Base-by-base conservation (phyloP, 64 coral and sea anemone species). In the Exaiptasia diaphana region DNA sequence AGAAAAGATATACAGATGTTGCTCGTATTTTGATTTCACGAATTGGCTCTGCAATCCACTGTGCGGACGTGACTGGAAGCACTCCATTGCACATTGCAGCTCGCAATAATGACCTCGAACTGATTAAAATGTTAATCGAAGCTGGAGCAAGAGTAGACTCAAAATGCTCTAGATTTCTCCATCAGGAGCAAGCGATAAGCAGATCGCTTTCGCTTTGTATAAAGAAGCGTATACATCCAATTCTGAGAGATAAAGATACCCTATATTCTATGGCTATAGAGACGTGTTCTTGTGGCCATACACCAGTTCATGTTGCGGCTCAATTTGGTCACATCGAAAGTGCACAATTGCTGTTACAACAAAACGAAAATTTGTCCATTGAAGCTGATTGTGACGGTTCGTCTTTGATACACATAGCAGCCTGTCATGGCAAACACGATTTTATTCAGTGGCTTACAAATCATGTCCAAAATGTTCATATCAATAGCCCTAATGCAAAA, bases 371-470 rank as follows among this genome's bases (percentile, higher is more conserved):
- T 26, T 49, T 46, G 2, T 11, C 42, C 1, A 61, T 3, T 23
- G 60, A 25, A 1, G 41, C 12, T 5, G 53, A 80, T 14, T 80
- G 75, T 48, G 10, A 46, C 5, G 85, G 64, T 25, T 62, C 75
- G 2, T 67, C 64, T 20, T 50, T 60, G 22, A 46, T 88, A 59
- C 85, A 79, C 42, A n/a, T 79, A 36, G 85, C 85, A 32, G 85
- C 85, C 15, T 88, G 85, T 39, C 74, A 80, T 18, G 85, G 75
- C n/a, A n/a, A n/a, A n/a, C n/a, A n/a, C n/a, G n/a, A n/a, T n/a
- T n/a, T n/a, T n/a, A n/a, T n/a, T n/a, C n/a, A n/a, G n/a, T n/a
- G n/a, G n/a, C n/a, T n/a, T n/a, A n/a, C n/a, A n/a, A n/a, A n/a
- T n/a, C n/a, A n/a, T n/a, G n/a, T n/a, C n/a, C n/a, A n/a, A n/a